These are phyloP conservation scores for Acrobasis suavella DNA, from an alignment of 2,888 invertebrate species.

Conservation along the genomic window DNA sequence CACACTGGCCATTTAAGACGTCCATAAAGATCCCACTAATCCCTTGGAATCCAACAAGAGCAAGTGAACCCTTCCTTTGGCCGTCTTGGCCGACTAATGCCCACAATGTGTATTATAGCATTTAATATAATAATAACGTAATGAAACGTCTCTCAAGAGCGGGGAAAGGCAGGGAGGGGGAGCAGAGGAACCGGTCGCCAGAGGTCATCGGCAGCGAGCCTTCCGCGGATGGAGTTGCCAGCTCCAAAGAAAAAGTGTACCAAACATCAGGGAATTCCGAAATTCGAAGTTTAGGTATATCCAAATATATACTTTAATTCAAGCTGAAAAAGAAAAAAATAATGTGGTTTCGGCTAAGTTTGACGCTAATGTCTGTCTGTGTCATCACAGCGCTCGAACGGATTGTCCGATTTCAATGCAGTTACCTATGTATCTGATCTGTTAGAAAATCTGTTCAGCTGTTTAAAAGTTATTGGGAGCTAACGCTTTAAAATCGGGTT, in stretches of 20 bases:
- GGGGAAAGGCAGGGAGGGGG: slow-evolving; percentile 46
- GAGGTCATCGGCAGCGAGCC: slow-evolving; percentile 81
- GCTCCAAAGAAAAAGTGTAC: slow-evolving; percentile 56
- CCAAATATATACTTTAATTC: too few species aligned
- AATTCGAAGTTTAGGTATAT: too few species aligned
- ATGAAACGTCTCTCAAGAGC: slow-evolving; percentile 75
- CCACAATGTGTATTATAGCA: slow-evolving; percentile 81
- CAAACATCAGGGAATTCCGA: slow-evolving; percentile 48
- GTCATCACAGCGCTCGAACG: too few species aligned
- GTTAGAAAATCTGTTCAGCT: too few species aligned
- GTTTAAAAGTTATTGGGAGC: too few species aligned
- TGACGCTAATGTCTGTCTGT: too few species aligned
- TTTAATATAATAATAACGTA: slow-evolving; percentile 83
- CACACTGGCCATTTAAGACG: slow-evolving; percentile 64
- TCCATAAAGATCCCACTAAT: slow-evolving; percentile 66
- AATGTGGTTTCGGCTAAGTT: too few species aligned
- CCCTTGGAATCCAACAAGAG: slow-evolving; percentile 59
- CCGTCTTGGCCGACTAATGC: slow-evolving; percentile 73
- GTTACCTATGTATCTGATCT: too few species aligned
- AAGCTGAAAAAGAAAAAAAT: too few species aligned
- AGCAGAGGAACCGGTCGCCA: slow-evolving; percentile 73
- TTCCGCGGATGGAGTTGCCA: slow-evolving; percentile 77
- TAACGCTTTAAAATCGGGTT: too few species aligned
- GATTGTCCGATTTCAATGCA: too few species aligned
- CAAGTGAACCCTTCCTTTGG: slow-evolving; percentile 58